These are phyloP conservation scores for Cremastinae sp. DNA, from an alignment of 2,888 invertebrate species.

Conservation along the genomic window DNA sequence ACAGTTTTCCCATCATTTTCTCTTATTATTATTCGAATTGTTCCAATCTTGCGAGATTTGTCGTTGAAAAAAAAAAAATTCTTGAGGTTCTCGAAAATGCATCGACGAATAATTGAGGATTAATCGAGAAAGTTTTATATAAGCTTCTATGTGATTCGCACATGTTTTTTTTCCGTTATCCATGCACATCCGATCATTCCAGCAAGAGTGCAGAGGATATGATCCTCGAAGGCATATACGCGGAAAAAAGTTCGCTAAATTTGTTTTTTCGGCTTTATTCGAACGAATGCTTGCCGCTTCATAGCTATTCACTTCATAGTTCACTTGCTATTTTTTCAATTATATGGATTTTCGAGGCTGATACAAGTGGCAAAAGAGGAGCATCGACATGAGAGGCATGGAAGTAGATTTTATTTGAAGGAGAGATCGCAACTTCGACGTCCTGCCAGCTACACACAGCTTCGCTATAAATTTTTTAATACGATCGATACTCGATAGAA, in stretches of 20 bases:
- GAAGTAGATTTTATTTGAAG: slow-evolving; percentile 22
- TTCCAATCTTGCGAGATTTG: too few relatives aligned
- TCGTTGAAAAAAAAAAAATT: neutral
- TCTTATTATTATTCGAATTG: too few relatives aligned
- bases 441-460: neutral
- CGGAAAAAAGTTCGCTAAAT: slow-evolving; percentile 20
- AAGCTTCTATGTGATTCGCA: slow-evolving; percentile 9
- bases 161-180: neutral
- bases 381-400: neutral
- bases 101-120: neutral
- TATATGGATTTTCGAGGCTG: slow-evolving; percentile 58
- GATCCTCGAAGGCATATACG: neutral
- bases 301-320: slow-evolving; percentile 60
- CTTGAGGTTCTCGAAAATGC: neutral
- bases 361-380: slow-evolving; percentile 2
- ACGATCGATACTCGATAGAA: slow-evolving; percentile 8
- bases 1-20: too few relatives aligned
- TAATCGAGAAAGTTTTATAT: slow-evolving; percentile 1
- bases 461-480: neutral
- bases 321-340: slow-evolving; percentile 65
- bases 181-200: neutral
- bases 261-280: slow-evolving; percentile 25
- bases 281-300: slow-evolving; percentile 39
- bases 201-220: neutral
- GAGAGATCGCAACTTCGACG: neutral